A percentile compares a stretch with the other conserved stretches of the same genome.
phyloP scores from a whole-genome alignment of 2,113 vertebrate species.

The Tautogolabrus adspersus region DNA sequence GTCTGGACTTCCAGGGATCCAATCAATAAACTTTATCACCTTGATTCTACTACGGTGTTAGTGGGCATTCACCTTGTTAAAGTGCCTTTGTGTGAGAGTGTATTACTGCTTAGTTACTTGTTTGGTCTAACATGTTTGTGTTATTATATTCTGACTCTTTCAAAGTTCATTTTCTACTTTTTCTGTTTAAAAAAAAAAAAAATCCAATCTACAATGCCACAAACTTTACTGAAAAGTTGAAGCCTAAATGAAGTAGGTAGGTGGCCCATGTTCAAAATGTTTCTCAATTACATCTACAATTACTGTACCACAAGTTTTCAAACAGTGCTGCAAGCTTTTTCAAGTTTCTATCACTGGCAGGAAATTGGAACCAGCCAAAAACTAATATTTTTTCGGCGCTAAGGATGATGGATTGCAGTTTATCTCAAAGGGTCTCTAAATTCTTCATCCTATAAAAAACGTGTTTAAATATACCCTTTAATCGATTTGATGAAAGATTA shows the following conservation, averaged over 20 bases:
- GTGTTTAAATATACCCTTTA: constrained; percentile 46
- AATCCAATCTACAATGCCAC: neutral
- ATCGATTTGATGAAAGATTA: constrained; percentile 61
- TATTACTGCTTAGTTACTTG: neutral
- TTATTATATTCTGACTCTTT: constrained; percentile 8
- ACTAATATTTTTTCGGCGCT: constrained; percentile 33
- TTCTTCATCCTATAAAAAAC: constrained; percentile 36
- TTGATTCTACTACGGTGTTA: neutral
- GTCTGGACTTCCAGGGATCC: too few species aligned
- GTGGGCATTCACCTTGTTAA: neutral
- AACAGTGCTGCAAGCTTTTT: constrained; percentile 30
- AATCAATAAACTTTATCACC: neutral
- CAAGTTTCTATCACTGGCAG: constrained; percentile 16
- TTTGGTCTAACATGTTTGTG: neutral
- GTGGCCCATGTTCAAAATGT: constrained; percentile 24
- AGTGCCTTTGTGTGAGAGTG: neutral
- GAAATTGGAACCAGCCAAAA: constrained; percentile 56
- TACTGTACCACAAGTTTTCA: constrained; percentile 27
- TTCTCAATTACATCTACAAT: constrained; percentile 19
- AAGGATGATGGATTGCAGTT: constrained; percentile 52
- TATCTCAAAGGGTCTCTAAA: constrained; percentile 41
- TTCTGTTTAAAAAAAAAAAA: neutral
- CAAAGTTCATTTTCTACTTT: constrained; percentile 17
- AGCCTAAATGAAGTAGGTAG: constrained; percentile 10
- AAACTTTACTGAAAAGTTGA: constrained; percentile 15